Conservation (phyloP, 2,797 vertebrate genomes). For the Coracias cyanogaster region DNA sequence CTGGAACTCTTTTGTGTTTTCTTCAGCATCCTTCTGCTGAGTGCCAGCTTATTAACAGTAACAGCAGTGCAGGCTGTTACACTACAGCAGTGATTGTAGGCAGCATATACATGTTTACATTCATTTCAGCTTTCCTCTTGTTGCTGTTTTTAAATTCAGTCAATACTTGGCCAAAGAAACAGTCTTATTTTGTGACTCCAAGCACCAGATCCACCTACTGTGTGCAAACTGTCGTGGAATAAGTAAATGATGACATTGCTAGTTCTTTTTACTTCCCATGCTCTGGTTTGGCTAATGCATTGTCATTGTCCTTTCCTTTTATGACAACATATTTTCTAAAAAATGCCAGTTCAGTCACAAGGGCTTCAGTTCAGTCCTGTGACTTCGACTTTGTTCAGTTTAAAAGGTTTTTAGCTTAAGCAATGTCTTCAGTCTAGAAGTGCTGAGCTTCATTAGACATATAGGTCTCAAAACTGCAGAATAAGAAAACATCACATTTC, state of each 20-base stretch:
- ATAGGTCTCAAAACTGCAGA: not conserved
- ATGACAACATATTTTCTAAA: rapidly evolving
- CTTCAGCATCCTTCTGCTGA: not conserved
- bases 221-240: not conserved
- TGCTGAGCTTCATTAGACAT: not conserved
- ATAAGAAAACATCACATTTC: not conserved
- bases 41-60: not conserved
- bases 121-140: not conserved
- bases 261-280: not conserved
- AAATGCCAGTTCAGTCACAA: not conserved
- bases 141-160: not conserved
- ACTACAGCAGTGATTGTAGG: not conserved
- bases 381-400: not conserved
- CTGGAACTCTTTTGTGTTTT: not conserved
- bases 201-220: not conserved
- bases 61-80: not conserved
- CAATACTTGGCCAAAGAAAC: not conserved
- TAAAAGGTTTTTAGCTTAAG: not conserved
- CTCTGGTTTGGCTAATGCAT: not conserved
- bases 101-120: not conserved
- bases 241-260: not conserved
- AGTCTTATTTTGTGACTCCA: not conserved
- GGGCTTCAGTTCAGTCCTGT: not conserved
- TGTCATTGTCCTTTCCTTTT: not conserved
- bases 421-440: not conserved